Percentiles rank a stretch among this genome's conserved stretches.
Conservation (phyloP, 2,797 vertebrate genomes). For the Sebastolobus alascanus region DNA sequence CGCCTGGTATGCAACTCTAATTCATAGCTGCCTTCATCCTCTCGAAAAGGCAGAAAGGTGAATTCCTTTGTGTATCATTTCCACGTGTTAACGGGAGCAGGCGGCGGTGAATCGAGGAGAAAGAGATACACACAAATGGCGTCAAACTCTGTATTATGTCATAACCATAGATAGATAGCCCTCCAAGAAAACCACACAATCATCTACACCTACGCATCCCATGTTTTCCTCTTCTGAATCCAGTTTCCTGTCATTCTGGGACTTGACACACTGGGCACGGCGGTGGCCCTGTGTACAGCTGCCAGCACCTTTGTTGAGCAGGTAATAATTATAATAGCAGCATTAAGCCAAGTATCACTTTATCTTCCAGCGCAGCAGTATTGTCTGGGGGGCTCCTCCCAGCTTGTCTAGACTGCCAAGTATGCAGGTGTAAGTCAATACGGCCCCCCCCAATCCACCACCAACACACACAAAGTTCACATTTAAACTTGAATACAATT, state of each 20-base stretch:
- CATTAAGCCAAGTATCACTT: constrained; percentile 45
- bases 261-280: constrained; percentile 14
- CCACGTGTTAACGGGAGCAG: constrained; percentile 34
- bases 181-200: neutral
- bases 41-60: constrained; percentile 53
- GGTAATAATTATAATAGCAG: constrained; percentile 53
- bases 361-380: constrained; percentile 37
- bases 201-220: neutral
- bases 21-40: constrained; percentile 44
- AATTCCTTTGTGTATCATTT: constrained; percentile 66
- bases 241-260: neutral
- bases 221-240: neutral
- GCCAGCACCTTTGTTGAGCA: constrained; percentile 42
- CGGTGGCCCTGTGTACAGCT: constrained; percentile 8
- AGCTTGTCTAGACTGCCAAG: constrained; percentile 70
- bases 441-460: neutral
- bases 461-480: constrained; percentile 12
- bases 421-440: constrained; percentile 77
- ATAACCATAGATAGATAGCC: neutral
- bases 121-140: neutral
- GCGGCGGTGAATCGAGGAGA: neutral
- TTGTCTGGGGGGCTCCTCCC: constrained; percentile 47
- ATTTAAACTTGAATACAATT: constrained; percentile 53
- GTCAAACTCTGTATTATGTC: neutral
- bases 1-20: constrained; percentile 64